phyloP scores from a whole-genome alignment of 2,113 vertebrate genomes.

The Spheniscus mendiculus region DNA sequence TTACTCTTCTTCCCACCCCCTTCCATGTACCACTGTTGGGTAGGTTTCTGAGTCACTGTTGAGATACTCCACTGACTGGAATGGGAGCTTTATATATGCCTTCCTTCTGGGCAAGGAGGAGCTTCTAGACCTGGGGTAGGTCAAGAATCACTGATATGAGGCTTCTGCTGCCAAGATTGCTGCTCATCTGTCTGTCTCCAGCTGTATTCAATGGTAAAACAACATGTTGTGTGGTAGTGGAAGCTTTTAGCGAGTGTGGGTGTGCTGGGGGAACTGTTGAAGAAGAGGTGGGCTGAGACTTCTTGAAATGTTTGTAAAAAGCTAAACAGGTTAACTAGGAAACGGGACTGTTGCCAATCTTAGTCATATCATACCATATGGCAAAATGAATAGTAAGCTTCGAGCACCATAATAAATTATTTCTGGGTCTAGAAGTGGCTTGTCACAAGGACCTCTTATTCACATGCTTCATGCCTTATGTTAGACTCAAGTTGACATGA shows the following conservation, averaged over 20 bases:
- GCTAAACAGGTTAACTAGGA: background rate
- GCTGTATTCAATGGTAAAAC: background rate
- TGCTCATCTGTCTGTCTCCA: background rate
- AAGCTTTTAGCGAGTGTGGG: background rate
- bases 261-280: background rate
- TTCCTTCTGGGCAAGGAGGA: background rate
- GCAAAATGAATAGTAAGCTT: background rate
- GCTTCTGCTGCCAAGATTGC: background rate
- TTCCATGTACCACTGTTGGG: background rate
- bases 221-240: background rate
- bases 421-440: background rate
- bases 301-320: background rate
- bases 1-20: background rate
- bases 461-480: background rate
- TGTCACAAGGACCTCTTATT: background rate
- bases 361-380: background rate
- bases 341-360: background rate
- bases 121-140: background rate
- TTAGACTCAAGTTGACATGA: background rate
- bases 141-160: background rate
- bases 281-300: background rate
- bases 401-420: background rate
- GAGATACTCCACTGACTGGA: background rate
- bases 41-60: background rate
- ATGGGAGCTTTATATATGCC: background rate